Evolutionary conservation across 2,113 vertebrate genomes (phyloP).

Genomic region (Fregata magnificens): DNA sequence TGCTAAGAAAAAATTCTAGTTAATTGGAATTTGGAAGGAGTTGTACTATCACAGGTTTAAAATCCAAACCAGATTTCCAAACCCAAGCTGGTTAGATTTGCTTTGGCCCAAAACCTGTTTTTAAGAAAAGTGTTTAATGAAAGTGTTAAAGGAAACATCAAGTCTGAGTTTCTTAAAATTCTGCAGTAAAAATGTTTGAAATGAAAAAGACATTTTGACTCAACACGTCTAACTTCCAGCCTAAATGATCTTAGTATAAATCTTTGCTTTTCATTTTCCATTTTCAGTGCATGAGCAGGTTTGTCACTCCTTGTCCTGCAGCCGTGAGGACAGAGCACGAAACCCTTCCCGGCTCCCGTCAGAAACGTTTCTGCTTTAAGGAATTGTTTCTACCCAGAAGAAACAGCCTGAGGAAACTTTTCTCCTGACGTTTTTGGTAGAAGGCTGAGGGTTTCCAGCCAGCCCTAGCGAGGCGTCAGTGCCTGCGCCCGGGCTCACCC

Average conservation of each 20-base stretch:
- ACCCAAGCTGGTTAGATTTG: slow-evolving; percentile 14
- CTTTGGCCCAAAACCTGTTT: slow-evolving; percentile 7
- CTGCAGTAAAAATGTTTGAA: not conserved
- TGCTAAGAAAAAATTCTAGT: not conserved
- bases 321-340: rapidly evolving
- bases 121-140: not conserved
- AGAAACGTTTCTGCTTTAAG: not conserved
- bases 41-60: not conserved
- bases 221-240: not conserved
- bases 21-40: slow-evolving; percentile 46
- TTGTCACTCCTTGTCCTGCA: not conserved
- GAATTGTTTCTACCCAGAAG: not conserved
- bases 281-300: not conserved
- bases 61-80: slow-evolving; percentile 18
- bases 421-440: rapidly evolving
- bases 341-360: not conserved
- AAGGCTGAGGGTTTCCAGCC: not conserved
- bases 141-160: slow-evolving; percentile 25
- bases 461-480: not conserved
- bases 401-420: not conserved
- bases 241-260: not conserved
- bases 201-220: not conserved
- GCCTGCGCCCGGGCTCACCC: not conserved
- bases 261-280: not conserved
- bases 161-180: not conserved